Conservation (phyloP, 2,797 vertebrate genomes). For the Thunnus albacares region DNA sequence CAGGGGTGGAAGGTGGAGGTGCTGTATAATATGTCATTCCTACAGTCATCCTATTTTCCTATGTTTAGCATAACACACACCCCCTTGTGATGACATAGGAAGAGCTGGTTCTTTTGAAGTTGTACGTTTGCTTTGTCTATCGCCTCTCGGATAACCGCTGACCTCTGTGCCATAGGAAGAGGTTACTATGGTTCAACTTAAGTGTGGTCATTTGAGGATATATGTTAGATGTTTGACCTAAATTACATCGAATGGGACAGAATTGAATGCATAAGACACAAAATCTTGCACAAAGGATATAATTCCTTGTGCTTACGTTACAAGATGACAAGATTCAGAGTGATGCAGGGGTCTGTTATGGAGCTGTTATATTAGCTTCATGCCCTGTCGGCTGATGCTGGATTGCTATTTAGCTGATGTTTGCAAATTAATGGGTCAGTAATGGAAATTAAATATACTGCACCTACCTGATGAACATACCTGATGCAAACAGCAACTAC, state of each 20-base stretch:
- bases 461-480: no score
- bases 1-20: background rate
- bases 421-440: no score
- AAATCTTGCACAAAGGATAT: no score
- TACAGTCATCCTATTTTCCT: slow-evolving; percentile 27
- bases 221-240: background rate
- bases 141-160: slow-evolving; percentile 57
- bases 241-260: background rate
- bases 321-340: no score
- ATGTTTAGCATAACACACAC: slow-evolving; percentile 35
- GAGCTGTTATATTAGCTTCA: no score
- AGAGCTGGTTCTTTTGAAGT: slow-evolving; percentile 65
- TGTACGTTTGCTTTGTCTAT: slow-evolving; percentile 60
- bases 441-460: no score
- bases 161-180: slow-evolving; percentile 47
- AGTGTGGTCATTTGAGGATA: slow-evolving; percentile 1
- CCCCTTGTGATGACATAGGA: slow-evolving; percentile 45
- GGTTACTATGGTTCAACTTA: slow-evolving; percentile 61
- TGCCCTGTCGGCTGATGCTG: no score
- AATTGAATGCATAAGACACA: background rate
- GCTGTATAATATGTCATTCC: slow-evolving; percentile 26
- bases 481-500: no score
- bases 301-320: no score
- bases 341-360: no score
- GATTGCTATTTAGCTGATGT: no score